Percentiles rank a stretch among this genome's conserved stretches.
Conservation (phyloP, 2,797 vertebrate genomes). For the Malacoraja senta region DNA sequence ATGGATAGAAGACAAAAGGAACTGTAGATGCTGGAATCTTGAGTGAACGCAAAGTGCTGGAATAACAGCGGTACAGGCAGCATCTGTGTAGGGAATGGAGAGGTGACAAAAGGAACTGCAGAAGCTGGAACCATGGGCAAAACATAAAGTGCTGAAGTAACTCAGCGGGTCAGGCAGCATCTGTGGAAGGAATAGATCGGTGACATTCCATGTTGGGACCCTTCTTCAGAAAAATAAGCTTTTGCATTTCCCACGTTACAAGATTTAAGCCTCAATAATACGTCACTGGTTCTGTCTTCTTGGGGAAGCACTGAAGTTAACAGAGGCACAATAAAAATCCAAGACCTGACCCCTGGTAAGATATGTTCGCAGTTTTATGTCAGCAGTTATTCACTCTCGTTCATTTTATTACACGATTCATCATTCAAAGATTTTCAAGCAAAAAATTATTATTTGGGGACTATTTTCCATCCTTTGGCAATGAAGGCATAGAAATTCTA, state of each 20-base stretch:
- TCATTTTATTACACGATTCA: neutral
- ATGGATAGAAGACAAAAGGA: too few relatives aligned
- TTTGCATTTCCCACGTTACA: neutral
- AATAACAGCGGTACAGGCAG: too few relatives aligned
- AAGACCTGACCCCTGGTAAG: neutral
- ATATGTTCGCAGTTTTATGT: neutral
- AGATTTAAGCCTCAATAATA: neutral
- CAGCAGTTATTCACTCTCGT: neutral
- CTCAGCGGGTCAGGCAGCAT: too few relatives aligned
- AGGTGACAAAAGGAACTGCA: too few relatives aligned
- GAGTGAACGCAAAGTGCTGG: too few relatives aligned
- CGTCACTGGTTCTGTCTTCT: neutral
- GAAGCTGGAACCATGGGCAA: too few relatives aligned
- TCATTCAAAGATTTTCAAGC: neutral
- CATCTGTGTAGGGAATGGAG: too few relatives aligned
- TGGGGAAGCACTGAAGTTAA: neutral
- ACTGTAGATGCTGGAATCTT: too few relatives aligned
- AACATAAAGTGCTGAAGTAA: too few relatives aligned
- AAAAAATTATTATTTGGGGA: neutral
- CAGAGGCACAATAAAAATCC: neutral
- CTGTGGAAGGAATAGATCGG: too few relatives aligned
- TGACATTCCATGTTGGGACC: too few relatives aligned
- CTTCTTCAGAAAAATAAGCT: neutral
- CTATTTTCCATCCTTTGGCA: neutral
- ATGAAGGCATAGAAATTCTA: neutral